Evolutionary conservation across 2,797 vertebrate species (phyloP).

Genomic region (Sebastiscus tertius): DNA sequence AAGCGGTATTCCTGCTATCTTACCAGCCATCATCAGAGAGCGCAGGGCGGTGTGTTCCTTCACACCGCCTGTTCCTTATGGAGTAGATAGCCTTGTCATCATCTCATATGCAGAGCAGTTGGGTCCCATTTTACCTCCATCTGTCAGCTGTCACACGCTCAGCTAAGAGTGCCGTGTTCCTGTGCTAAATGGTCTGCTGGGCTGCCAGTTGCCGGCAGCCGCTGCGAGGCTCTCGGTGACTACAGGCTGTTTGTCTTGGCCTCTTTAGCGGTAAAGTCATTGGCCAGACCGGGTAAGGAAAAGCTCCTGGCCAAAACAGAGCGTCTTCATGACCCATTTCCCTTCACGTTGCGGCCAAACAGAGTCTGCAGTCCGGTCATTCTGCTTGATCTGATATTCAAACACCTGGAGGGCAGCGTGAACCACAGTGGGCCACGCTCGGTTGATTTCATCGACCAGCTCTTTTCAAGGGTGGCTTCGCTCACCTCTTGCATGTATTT

Average conservation of each 20-base stretch:
- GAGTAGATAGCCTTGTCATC: conserved; percentile 1
- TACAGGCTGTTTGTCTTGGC: conserved; percentile 52
- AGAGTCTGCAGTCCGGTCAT: conserved; percentile 26
- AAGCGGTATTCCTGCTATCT: background rate
- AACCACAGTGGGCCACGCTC: conserved; percentile 24
- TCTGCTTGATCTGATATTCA: conserved; percentile 59
- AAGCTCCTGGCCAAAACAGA: conserved; percentile 52
- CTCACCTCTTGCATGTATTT: background rate
- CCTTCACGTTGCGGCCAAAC: conserved; percentile 30
- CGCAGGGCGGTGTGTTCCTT: background rate
- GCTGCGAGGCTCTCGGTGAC: conserved; percentile 15
- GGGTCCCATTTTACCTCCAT: conserved; percentile 39
- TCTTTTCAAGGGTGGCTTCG: background rate
- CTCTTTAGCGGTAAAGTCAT: conserved; percentile 47
- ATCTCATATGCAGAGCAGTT: conserved; percentile 32
- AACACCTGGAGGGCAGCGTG: conserved; percentile 48
- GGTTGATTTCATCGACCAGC: conserved; percentile 25
- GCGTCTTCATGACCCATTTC: conserved; percentile 61
- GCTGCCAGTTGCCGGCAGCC: conserved; percentile 38
- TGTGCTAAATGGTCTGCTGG: conserved; percentile 17
- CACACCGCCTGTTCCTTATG: background rate
- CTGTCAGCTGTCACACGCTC: conserved; percentile 54
- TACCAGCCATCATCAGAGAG: background rate
- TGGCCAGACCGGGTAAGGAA: conserved; percentile 31
- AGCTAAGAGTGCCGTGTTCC: conserved; percentile 4